Base-by-base conservation (phyloP, 2,797 vertebrate genomes). In the Phyllotis vaccarum region DNA sequence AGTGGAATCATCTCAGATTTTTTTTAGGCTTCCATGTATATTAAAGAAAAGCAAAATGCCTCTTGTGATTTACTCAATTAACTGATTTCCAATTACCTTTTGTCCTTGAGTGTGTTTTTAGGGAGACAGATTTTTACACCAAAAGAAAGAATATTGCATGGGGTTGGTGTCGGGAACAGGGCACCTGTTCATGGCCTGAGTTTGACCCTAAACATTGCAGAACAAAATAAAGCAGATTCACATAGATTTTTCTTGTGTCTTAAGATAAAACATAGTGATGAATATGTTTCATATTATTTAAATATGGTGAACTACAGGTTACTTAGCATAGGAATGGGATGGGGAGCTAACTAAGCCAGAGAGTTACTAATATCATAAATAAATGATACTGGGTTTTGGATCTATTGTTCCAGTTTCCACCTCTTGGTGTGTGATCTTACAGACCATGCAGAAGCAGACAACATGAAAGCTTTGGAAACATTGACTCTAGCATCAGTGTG, bases 11-110 rank as follows among this genome's bases (percentile, higher is more conserved):
- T 60, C 21, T 70, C 68, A 86, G 24, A 27, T 37, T 46, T 74
- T 46, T 74, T 88, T 27, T 24, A 58, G 52, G 13, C 40, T 56
- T 54, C 2, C 68, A 0, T 70, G 46, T 72, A 40, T 2, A 3
- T 54, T 86, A 75, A 91, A 75, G 72, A 72, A 87, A 34, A 87
- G 22, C 46, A 90, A 91, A 89, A 82, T 31, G 14, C n/a, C 31
- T 95, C 64, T n/a, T 83, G 74, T 82, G 52, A 40, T 76, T 91
- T 78, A 22, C 72, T 92, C n/a, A 79, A 43, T 62, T 87, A 87
- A 86, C 12, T 95, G 70, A 66, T 49, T 88, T 93, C 64, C 79
- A 82, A 10, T 56, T 97, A 92, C 24, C n/a, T 90, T 90, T 66
- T 52, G 64, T 24, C 22, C 74, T 90, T 74, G 62, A 90, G 24